A percentile compares a stretch with the other conserved stretches of the same genome.
Conservation (phyloP, 2,888 invertebrate species). For the Rhagonycha fulva region DNA sequence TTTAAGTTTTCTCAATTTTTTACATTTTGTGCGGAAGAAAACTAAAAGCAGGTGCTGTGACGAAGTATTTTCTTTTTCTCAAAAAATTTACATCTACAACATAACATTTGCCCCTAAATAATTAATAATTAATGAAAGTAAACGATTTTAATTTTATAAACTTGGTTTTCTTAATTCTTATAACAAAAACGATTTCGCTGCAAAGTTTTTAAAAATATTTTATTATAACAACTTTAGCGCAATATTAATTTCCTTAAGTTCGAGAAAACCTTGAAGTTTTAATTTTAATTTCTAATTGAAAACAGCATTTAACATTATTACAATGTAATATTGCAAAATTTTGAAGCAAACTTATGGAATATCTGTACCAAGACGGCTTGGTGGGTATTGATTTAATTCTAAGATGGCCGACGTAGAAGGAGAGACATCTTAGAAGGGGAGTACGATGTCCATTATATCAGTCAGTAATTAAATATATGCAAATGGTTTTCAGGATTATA, state of each 20-base stretch:
- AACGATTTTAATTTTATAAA: too few relatives aligned
- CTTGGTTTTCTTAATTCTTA: too few relatives aligned
- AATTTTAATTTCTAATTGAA: not conserved
- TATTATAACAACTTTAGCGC: too few relatives aligned
- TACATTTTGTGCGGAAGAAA: too few relatives aligned
- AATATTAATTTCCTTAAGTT: not conserved
- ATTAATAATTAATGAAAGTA: too few relatives aligned
- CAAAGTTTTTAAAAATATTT: too few relatives aligned
- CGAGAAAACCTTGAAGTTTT: not conserved
- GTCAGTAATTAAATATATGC: slow-evolving; percentile 46
- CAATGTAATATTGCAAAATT: not conserved
- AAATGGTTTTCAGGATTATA: slow-evolving; percentile 42
- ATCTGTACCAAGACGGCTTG: slow-evolving; percentile 19
- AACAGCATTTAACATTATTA: not conserved
- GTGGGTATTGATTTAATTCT: slow-evolving; percentile 27
- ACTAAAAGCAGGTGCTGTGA: too few relatives aligned
- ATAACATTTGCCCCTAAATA: too few relatives aligned
- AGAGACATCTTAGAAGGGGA: slow-evolving; percentile 33
- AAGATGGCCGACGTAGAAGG: slow-evolving; percentile 30
- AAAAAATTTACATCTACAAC: too few relatives aligned
- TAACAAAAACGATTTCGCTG: too few relatives aligned
- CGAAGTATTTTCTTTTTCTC: too few relatives aligned
- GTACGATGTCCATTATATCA: slow-evolving; percentile 31
- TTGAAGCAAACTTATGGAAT: slow-evolving; percentile 6
- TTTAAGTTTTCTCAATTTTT: too few relatives aligned